A percentile compares a stretch with the other conserved stretches of the same genome.
phyloP scores from a whole-genome alignment of 1,140 invertebrate species.

The Neodiprion virginianus region DNA sequence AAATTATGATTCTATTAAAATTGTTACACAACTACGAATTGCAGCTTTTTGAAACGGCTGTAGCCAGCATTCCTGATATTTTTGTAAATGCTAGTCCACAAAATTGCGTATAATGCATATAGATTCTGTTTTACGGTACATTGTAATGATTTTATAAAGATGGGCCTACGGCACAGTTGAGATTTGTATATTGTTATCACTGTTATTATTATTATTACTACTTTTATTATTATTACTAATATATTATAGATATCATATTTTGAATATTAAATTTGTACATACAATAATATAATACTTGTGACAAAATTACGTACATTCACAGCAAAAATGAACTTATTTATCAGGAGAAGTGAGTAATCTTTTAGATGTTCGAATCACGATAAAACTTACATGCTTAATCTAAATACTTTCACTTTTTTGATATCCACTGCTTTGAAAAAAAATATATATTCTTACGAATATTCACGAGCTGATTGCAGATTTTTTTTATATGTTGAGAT shows the following conservation, averaged over 20 bases:
- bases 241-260: conserved; percentile 3
- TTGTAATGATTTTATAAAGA: neutral
- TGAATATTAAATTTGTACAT: conserved; percentile 6
- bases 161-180: neutral
- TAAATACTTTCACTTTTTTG: neutral
- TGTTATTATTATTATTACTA: conserved; percentile 2
- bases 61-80: neutral
- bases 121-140: neutral
- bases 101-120: neutral
- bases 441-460: too few species aligned
- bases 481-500: too few species aligned
- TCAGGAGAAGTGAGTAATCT: neutral
- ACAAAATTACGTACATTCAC: neutral
- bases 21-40: neutral
- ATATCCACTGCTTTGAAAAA: neutral
- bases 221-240: conserved; percentile 2
- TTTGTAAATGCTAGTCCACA: neutral
- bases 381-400: too few species aligned
- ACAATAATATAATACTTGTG: neutral
- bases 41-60: too few species aligned
- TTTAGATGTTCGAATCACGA: neutral
- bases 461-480: too few species aligned
- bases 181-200: conserved; percentile 3
- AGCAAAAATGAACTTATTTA: neutral
- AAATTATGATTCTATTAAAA: neutral